These are phyloP conservation scores for Anoplolepis gracilipes DNA, from an alignment of 1,140 invertebrate species.

Conservation along the genomic window DNA sequence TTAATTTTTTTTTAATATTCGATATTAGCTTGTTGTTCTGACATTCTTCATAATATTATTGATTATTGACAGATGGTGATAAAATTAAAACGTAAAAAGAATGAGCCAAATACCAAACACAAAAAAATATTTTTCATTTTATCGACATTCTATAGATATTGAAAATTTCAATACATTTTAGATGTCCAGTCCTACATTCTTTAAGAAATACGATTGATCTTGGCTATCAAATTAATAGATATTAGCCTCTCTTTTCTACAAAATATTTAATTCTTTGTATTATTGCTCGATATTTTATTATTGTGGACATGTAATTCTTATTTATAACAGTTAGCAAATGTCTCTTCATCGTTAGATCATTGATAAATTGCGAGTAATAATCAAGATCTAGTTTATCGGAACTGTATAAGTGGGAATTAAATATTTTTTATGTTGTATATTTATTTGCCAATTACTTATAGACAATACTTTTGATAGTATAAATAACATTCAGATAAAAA, in stretches of 20 bases:
- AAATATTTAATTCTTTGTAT: not conserved
- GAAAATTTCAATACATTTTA: not conserved
- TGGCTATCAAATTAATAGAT: not conserved
- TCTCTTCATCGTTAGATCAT: not conserved
- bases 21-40: not conserved
- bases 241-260: not conserved
- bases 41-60: not conserved
- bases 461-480: conserved; percentile 10
- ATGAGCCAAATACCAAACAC: not conserved
- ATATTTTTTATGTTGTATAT: conserved; percentile 40
- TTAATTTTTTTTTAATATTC: not conserved
- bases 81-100: not conserved
- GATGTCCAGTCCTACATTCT: not conserved
- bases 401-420: conserved; percentile 46
- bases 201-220: not conserved
- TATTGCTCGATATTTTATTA: not conserved
- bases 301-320: not conserved
- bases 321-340: not conserved
- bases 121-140: not conserved
- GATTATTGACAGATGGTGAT: not conserved
- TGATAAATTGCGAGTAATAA: not conserved
- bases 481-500: conserved; percentile 54
- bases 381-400: not conserved
- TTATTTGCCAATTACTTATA: conserved; percentile 32
- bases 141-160: not conserved